Evolutionary conservation across 2,797 vertebrate genomes (phyloP), one percentile per base, ranked within the genome.

Genomic region (Anolis apletophallus): DNA sequence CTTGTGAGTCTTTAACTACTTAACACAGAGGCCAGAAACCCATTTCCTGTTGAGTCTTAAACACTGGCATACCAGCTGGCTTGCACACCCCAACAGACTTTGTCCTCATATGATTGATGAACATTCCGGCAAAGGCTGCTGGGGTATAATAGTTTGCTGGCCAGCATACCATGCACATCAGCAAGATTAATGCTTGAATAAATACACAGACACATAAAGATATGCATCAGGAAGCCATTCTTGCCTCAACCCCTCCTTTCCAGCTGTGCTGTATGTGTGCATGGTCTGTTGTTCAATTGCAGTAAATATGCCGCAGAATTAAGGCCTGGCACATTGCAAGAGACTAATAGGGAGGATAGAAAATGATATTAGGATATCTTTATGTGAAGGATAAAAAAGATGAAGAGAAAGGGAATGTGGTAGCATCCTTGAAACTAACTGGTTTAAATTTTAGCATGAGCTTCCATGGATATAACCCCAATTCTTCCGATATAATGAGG

Each of bases 141-240:
- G 36, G 34, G 69, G 46, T 86, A 1, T 79, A 86, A 73, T 79
- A 73, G 81, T 87, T 87, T 84, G 69, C 80, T 52, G 34, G 80
- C 84, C 76, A 29, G 16, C 52, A 73, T 83, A 73, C 74, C 68
- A 83, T 80, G 81, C 83, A 80, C 86, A 87, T 87, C 76, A 84
- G 81, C 81, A 87, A 84, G 81, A 87, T 87, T 87, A 79, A 87
- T 87, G 81, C 81, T 74, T 84, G 68, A 80, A 64, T 67, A 81
- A 69, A 80, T 67, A 73, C 76, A 87, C 81, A 55, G 55, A 72
- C 75, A 73, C 57, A 74, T 32, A 80, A 23, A 74, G 57, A 84
- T 64, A 80, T 64, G 55, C 76, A 79, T 64, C 76, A 83, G 69
- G 67, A 87, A 87, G 86, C 77, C 52, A 72, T 73, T 73, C 46